Conservation (phyloP, 2,888 invertebrate genomes). For the Catocala sponsa region DNA sequence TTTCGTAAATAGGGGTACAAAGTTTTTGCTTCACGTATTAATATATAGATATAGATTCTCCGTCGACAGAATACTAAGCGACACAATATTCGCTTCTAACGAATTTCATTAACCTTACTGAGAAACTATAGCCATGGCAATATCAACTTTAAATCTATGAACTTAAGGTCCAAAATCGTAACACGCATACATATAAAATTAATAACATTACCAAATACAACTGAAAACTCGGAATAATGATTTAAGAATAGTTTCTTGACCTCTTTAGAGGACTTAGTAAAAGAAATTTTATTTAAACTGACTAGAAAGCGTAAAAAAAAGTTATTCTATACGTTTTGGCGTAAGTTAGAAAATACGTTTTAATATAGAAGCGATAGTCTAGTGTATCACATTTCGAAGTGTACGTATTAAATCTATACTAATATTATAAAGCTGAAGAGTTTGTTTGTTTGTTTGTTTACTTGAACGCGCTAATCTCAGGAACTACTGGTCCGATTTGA, state of each 20-base stretch:
- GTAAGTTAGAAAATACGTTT: not conserved
- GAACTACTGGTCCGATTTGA: too few relatives aligned
- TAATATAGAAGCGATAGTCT: not conserved
- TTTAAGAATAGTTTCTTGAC: conserved; percentile 40
- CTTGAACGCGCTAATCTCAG: too few relatives aligned
- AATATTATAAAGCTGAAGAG: too few relatives aligned
- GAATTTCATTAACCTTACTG: conserved; percentile 38
- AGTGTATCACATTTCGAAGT: too few relatives aligned
- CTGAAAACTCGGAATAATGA: conserved; percentile 33
- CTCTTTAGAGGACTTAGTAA: conserved; percentile 24
- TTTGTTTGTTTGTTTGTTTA: too few relatives aligned
- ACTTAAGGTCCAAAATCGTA: conserved; percentile 25
- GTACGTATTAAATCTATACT: too few relatives aligned
- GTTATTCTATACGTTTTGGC: not conserved
- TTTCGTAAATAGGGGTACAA: too few relatives aligned
- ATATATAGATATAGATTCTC: not conserved
- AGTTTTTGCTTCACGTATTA: too few relatives aligned
- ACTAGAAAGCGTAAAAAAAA: conserved; percentile 13
- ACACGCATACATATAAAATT: conserved; percentile 12
- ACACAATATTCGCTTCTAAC: conserved; percentile 14
- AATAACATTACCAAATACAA: conserved; percentile 38
- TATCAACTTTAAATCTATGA: conserved; percentile 7
- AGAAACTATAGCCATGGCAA: conserved; percentile 7
- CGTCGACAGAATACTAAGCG: conserved; percentile 17
- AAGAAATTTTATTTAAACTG: not conserved